These are phyloP conservation scores for Callaeas wilsoni DNA, from an alignment of 2,113 vertebrate species.

Conservation along the genomic window DNA sequence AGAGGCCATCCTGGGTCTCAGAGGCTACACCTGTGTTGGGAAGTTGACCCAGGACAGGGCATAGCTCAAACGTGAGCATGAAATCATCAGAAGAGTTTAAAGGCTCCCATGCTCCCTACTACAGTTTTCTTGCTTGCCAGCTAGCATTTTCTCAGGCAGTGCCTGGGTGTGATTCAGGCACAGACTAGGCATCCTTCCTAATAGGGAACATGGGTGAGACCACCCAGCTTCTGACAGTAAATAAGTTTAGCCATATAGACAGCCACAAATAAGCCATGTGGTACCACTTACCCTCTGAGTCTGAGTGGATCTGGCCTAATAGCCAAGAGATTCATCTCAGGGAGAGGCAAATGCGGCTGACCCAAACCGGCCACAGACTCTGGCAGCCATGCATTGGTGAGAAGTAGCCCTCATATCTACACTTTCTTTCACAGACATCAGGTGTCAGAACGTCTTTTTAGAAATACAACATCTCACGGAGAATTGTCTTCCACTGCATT, in stretches of 20 bases:
- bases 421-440: background rate
- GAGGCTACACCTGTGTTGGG: background rate
- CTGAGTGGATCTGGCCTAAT: background rate
- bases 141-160: background rate
- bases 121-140: background rate
- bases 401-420: background rate
- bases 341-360: background rate
- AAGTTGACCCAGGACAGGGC: background rate
- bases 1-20: background rate
- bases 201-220: background rate
- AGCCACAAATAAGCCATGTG: background rate
- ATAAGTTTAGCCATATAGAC: background rate
- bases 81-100: background rate
- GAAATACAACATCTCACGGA: background rate
- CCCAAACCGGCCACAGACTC: background rate
- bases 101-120: background rate
- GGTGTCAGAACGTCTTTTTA: background rate
- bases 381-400: background rate
- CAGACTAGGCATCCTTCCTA: background rate
- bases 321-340: background rate
- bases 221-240: background rate
- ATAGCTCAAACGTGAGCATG: background rate
- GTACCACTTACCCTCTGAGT: background rate
- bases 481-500: background rate
- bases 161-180: background rate